These are phyloP conservation scores for Mustelus asterias DNA, from an alignment of 2,113 vertebrate genomes.

Conservation along the genomic window DNA sequence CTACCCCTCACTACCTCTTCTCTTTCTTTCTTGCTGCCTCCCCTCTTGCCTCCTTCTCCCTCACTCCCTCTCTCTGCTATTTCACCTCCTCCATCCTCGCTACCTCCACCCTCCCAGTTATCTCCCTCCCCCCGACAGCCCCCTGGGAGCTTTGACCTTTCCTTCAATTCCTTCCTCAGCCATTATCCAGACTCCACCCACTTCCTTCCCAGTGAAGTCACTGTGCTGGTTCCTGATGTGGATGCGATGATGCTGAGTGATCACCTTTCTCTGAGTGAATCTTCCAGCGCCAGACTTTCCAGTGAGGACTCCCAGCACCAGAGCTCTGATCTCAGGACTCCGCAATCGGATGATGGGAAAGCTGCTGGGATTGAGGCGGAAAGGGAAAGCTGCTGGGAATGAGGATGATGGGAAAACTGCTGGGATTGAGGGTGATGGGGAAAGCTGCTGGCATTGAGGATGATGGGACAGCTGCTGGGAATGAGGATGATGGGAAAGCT, in stretches of 20 bases:
- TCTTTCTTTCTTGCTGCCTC: background rate
- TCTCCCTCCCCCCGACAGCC: background rate
- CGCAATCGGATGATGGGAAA: background rate
- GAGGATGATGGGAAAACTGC: background rate
- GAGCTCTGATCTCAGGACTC: background rate
- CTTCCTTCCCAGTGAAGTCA: background rate
- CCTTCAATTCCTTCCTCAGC: background rate
- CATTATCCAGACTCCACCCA: background rate
- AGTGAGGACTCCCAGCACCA: too few species aligned
- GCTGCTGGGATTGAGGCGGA: background rate
- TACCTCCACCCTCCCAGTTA: too few species aligned
- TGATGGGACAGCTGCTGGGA: background rate
- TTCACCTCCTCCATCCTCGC: background rate
- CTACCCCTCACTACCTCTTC: background rate
- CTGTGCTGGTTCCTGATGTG: background rate
- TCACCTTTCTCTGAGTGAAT: background rate
- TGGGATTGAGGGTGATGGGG: background rate
- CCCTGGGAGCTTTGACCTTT: background rate
- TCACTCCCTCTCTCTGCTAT: too few species aligned
- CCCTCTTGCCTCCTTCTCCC: background rate
- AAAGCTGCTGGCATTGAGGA: background rate
- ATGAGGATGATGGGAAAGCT: background rate
- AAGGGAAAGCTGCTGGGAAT: background rate
- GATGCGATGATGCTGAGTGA: background rate
- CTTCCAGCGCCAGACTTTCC: background rate